Conservation (phyloP, 2,888 invertebrate species). For the Slavum lentiscoides region DNA sequence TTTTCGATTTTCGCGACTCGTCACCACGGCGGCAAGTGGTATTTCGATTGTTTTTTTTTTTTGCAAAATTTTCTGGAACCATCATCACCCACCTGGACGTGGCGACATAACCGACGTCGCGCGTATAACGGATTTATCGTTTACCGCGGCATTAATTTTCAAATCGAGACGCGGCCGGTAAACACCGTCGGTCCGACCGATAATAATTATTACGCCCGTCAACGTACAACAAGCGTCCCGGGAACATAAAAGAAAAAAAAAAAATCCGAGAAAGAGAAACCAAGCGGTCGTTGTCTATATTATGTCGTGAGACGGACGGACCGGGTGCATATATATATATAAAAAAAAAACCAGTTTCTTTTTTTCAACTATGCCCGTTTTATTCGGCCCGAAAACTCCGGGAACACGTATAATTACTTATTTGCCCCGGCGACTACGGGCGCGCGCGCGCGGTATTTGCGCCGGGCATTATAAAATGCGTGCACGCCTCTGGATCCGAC, state of each 20-base stretch:
- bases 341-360: slow-evolving; percentile 46
- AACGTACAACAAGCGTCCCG: neutral
- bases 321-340: neutral
- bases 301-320: slow-evolving; percentile 20
- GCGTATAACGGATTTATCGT: too few relatives aligned
- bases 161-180: too few relatives aligned
- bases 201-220: slow-evolving; percentile 36
- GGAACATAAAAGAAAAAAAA: neutral
- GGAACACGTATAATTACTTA: slow-evolving; percentile 50
- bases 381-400: slow-evolving; percentile 49
- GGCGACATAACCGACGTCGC: too few relatives aligned
- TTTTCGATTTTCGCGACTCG: too few relatives aligned
- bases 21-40: too few relatives aligned
- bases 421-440: slow-evolving; percentile 23
- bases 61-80: too few relatives aligned
- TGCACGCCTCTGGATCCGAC: slow-evolving; percentile 41
- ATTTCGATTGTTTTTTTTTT: too few relatives aligned
- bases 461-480: slow-evolving; percentile 43
- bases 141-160: too few relatives aligned
- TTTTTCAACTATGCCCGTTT: slow-evolving; percentile 46
- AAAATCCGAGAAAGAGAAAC: neutral
- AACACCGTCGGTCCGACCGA: slow-evolving; percentile 38
- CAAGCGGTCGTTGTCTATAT: slow-evolving; percentile 15
- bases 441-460: neutral
- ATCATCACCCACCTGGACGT: too few relatives aligned